Evolutionary conservation across 2,113 vertebrate species (phyloP).

Genomic region (Austrofundulus limnaeus): DNA sequence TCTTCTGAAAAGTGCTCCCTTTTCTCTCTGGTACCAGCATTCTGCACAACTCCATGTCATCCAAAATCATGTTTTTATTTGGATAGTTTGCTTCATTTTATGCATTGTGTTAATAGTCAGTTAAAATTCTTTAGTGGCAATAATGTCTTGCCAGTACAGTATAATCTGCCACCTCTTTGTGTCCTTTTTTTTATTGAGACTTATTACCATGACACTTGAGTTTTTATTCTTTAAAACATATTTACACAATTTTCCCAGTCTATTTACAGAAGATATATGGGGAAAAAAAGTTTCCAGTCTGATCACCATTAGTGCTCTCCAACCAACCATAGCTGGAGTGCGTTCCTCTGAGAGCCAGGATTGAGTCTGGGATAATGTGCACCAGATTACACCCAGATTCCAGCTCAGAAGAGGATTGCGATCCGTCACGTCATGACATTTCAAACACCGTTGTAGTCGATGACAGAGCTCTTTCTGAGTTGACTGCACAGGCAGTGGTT

Average conservation of each 20-base stretch:
- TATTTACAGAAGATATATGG: not conserved
- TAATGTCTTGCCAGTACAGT: too few relatives aligned
- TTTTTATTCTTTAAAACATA: not conserved
- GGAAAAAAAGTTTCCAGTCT: constrained; percentile 9
- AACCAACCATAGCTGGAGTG: not conserved
- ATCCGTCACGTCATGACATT: not conserved
- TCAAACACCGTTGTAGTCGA: not conserved
- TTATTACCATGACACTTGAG: not conserved
- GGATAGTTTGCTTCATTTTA: too few relatives aligned
- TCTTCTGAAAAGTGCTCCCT: not conserved
- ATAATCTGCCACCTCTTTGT: not conserved
- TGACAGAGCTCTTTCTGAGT: constrained; percentile 4
- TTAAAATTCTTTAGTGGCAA: too few relatives aligned
- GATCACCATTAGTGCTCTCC: not conserved
- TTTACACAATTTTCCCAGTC: too few relatives aligned
- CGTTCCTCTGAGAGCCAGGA: constrained; percentile 20
- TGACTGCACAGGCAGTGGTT: constrained; percentile 12
- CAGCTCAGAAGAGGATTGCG: not conserved
- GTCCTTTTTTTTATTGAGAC: constrained; percentile 5
- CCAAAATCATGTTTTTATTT: too few relatives aligned
- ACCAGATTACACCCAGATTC: not conserved
- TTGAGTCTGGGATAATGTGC: not conserved
- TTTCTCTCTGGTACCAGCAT: not conserved
- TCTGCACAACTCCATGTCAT: not conserved
- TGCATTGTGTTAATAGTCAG: too few relatives aligned